These are phyloP conservation scores for Ptyas mucosa DNA, from an alignment of 2,113 vertebrate species.

Conservation along the genomic window DNA sequence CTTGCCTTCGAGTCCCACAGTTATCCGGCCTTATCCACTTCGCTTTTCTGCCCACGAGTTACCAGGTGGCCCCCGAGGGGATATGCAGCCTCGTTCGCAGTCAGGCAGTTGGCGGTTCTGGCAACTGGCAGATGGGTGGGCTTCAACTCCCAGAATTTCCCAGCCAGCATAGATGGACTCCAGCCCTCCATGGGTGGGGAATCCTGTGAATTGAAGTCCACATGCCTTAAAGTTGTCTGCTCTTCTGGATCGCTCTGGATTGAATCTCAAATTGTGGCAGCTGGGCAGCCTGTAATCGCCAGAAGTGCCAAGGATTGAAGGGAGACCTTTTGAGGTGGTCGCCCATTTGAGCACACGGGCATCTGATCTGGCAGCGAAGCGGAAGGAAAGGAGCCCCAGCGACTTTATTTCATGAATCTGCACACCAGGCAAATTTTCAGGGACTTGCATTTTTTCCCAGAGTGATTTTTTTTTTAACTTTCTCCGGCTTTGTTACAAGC, in stretches of 20 bases:
- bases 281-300: not conserved
- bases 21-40: not conserved
- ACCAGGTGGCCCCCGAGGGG: not conserved
- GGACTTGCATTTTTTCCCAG: too few species aligned
- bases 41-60: not conserved
- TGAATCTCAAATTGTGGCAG: not conserved
- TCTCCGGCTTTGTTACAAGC: not conserved
- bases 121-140: not conserved
- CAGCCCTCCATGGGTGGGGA: not conserved
- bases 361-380: not conserved
- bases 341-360: rapidly evolving
- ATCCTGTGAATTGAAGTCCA: not conserved
- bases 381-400: too few species aligned
- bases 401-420: not conserved
- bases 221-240: not conserved
- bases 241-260: not conserved
- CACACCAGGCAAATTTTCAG: not conserved
- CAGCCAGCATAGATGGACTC: not conserved
- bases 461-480: not conserved
- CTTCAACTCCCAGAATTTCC: not conserved
- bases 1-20: not conserved
- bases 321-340: too few species aligned
- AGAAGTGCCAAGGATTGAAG: not conserved
- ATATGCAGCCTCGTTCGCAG: not conserved
- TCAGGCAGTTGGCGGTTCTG: not conserved